phyloP scores from a whole-genome alignment of 92 coral and sea anemone species.

The Heteractis magnifica region DNA sequence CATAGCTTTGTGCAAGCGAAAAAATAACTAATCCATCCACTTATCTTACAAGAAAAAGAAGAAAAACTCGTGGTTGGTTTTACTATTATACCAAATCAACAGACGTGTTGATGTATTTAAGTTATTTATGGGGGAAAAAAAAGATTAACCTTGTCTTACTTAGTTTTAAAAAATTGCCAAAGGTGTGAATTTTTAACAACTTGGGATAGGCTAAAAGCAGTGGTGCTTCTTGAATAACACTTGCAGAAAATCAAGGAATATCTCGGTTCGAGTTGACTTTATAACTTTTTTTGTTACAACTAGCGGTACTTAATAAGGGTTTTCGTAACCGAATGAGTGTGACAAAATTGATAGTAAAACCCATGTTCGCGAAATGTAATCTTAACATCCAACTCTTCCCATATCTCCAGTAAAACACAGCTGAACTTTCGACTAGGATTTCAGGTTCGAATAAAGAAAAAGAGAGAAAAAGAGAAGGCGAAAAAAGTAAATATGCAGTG shows the following conservation, averaged over 20 bases:
- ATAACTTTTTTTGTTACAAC: neutral
- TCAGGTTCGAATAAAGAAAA: neutral
- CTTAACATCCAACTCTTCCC: too few species aligned
- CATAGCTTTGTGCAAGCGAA: neutral
- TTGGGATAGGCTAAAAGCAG: constrained; percentile 25
- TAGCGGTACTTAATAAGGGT: neutral
- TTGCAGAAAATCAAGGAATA: neutral
- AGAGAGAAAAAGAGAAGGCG: too few species aligned
- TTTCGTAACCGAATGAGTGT: neutral
- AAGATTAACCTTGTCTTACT: constrained; percentile 14
- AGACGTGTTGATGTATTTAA: constrained; percentile 19
- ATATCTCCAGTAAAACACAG: too few species aligned
- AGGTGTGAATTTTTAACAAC: constrained; percentile 37
- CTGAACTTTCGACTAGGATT: neutral
- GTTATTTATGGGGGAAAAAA: constrained; percentile 20
- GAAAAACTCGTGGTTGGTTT: neutral
- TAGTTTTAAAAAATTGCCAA: neutral
- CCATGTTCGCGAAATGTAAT: too few species aligned
- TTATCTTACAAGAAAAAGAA: neutral
- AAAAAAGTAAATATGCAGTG: too few species aligned
- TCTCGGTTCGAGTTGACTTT: neutral
- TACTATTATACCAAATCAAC: constrained; percentile 5
- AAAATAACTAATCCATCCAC: neutral
- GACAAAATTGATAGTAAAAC: too few species aligned
- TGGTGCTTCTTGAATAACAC: neutral